Conservation (phyloP, 1,140 invertebrate species). For the Tetramorium parvispinum region DNA sequence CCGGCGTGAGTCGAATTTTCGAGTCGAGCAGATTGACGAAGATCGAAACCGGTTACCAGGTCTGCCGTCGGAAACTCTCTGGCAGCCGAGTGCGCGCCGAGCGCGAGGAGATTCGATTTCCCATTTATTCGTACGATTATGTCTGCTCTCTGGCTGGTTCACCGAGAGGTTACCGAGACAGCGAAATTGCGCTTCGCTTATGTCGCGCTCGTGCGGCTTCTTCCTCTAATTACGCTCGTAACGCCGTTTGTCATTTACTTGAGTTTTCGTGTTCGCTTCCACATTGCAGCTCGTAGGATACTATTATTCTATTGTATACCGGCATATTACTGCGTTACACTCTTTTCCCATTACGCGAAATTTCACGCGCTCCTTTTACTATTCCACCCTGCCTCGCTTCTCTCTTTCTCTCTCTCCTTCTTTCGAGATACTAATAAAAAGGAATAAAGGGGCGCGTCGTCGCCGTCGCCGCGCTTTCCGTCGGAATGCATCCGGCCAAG, state of each 20-base stretch:
- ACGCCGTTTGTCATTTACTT: neutral
- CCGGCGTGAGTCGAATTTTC: conserved; percentile 6
- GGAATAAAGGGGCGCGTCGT: conserved; percentile 23
- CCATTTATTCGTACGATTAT: neutral
- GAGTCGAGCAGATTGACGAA: neutral
- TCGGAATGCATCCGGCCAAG: conserved; percentile 1
- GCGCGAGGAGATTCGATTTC: neutral
- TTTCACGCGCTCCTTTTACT: conserved; percentile 20
- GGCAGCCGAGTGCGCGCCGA: neutral
- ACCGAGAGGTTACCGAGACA: too few relatives aligned
- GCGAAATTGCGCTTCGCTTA: neutral
- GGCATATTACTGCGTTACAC: conserved; percentile 16
- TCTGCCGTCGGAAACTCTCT: neutral
- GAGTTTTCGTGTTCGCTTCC: neutral
- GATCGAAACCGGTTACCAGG: conserved; percentile 2
- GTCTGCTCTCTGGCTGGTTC: too few relatives aligned
- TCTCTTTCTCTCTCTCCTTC: neutral
- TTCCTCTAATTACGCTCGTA: neutral
- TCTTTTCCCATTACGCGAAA: conserved; percentile 26
- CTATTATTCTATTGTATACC: conserved; percentile 16
- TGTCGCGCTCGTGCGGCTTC: neutral
- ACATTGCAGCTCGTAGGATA: neutral
- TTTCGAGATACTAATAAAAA: conserved; percentile 34
- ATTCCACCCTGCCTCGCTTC: neutral
- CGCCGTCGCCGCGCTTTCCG: conserved; percentile 12